A percentile compares a stretch with the other conserved stretches of the same genome.
phyloP scores from a whole-genome alignment of 2,797 vertebrate species.

The Enteromius thamalakanensis region DNA sequence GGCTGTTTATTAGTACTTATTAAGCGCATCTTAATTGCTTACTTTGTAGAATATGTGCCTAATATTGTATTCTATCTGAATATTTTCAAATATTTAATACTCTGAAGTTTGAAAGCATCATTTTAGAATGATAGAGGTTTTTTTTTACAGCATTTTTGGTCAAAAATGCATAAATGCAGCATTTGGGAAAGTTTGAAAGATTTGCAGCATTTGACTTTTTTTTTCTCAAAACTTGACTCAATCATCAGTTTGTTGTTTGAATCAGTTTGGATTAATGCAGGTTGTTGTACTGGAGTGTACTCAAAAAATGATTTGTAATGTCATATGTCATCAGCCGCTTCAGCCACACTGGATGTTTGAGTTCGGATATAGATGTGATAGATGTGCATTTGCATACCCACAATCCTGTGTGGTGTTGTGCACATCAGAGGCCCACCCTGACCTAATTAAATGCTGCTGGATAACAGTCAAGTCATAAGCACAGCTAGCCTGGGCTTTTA shows the following conservation, averaged over 20 bases:
- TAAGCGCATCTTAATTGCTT: too few species aligned
- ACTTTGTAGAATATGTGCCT: background rate
- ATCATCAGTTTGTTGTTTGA: background rate
- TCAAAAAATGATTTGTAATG: background rate
- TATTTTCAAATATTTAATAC: background rate
- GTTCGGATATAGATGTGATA: conserved; percentile 9
- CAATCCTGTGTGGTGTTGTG: conserved; percentile 40
- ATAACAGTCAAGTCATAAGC: conserved; percentile 80
- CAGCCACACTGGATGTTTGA: background rate
- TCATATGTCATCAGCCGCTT: background rate
- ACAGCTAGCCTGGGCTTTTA: conserved; percentile 74
- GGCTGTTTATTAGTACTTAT: too few species aligned
- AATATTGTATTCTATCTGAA: background rate
- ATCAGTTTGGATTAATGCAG: background rate
- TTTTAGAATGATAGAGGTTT: background rate
- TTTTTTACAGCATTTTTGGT: background rate
- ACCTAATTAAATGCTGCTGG: conserved; percentile 84
- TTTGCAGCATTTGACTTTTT: background rate
- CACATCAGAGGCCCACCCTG: conserved; percentile 66
- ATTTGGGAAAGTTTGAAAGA: background rate
- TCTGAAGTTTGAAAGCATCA: too few species aligned
- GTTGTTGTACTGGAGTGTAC: background rate
- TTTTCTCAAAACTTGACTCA: background rate
- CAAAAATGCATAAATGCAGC: background rate
- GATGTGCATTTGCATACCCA: conserved; percentile 36